Base-by-base conservation (phyloP, 2,797 vertebrate genomes). In the Menidia menidia region DNA sequence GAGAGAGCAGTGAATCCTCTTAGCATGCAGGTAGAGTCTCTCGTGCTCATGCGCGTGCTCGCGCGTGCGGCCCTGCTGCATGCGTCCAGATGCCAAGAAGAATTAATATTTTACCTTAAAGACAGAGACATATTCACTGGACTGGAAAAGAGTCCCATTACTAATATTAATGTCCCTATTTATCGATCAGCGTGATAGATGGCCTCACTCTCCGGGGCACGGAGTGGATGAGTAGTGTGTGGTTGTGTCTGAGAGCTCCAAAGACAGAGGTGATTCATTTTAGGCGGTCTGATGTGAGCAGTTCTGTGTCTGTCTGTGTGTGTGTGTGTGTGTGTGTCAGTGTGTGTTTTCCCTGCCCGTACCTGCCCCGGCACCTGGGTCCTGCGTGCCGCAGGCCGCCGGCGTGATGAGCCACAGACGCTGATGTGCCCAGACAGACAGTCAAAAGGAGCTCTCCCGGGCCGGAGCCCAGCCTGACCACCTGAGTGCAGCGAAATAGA, bases 161-260 rank as follows among this genome's bases (percentile, higher is more conserved):
- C 83, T 84, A 83, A 87, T 90, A 88, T 86, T 80, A 88, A 88
- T 87, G 77, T 57, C 32, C 82, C 77, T 65, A 60, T 85, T 86
- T 87, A 90, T 90, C 73, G 83, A 91, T 91, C 87, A 82, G 68
- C 78, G 82, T 85, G 84, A 89, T 85, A 77, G 80, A 91, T 87
- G 59, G 31, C 60, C 66, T 47, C 53, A 45, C 44, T n/a, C 16
- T n/a, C 4, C 55, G 51, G 51, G 55, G 33, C 56, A 48, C 54
- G 48, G 48, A 66, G 18, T 74, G 69, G 71, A 69, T 71, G 75
- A 66, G 73, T 78, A 66, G 73, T 78, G 74, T 80, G 78, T 11
- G 56, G 73, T 61, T 78, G 75, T 72, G 55, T 79, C 75, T 62
- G 78, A 70, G 75, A 60, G 64, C 81, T 85, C 73, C 64, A 77